Base-by-base conservation (phyloP, 2,888 invertebrate genomes). In the Apotomis capreana region DNA sequence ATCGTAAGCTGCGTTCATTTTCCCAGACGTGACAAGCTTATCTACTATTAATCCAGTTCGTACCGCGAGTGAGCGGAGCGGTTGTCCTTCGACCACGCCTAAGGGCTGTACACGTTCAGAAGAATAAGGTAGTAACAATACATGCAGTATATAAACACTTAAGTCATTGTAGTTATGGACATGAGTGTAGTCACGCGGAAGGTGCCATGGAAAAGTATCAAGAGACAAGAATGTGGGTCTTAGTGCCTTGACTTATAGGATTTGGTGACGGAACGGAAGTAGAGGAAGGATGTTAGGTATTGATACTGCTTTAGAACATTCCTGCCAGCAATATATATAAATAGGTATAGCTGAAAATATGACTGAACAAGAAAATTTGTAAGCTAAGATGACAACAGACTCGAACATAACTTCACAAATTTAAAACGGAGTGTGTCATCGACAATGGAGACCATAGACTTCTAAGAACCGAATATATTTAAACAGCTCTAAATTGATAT, bases 11-110 rank as follows among this genome's bases (percentile, higher is more conserved):
- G 52, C 59, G 54, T 69, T 61, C 36, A 69, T 54, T 69, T 61
- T 54, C 60, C 54, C 69, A 69, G 62, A 58, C 69, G 54, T 64
- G 63, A 64, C 58, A 58, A 58, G 63, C 26, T 64, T 64, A 70
- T 63, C 63, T 58, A 68, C 54, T 55, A 37, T 60, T 68, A 72
- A 68, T 72, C 68, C 72, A 72, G 71, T 71, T 68, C 40, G 67
- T 51, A 15, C 63, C 62, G 71, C 62, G 63, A 72, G 72, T 72
- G 72, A 72, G 55, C 68, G 72, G 72, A 67, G 71, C 13, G 36
- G 67, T 57, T 57, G 72, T 72, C 72, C 72, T 72, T 72, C 67
- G 63, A 51, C 72, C 72, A 59, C 72, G 68, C 72, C 72, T 72
- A 68, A 59, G 68, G 61, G 58, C 51, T 51, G 60, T 4, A 49